Conservation (phyloP, 2,888 invertebrate species). For the Drosophila ezoana region DNA sequence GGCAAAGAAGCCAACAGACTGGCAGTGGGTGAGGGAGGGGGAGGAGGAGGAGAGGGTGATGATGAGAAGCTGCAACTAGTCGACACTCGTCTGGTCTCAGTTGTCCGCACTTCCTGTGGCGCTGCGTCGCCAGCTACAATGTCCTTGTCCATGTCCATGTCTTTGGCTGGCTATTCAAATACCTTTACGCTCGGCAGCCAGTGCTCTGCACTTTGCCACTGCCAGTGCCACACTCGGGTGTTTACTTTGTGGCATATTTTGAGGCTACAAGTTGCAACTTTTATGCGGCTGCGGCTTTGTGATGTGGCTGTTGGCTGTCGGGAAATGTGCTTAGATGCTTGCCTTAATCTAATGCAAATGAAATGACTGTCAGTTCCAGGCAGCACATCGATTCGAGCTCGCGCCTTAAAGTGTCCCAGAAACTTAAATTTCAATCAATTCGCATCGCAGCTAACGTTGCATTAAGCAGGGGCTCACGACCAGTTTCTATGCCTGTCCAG, state of each 20-base stretch:
- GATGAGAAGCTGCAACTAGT: constrained; percentile 37
- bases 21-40: background rate
- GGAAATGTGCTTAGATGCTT: constrained; percentile 45
- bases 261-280: constrained; percentile 79
- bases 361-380: constrained; percentile 32
- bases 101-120: constrained; percentile 40
- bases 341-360: constrained; percentile 69
- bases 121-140: constrained; percentile 44
- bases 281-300: constrained; percentile 38
- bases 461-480: background rate
- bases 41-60: constrained; percentile 1
- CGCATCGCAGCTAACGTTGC: background rate
- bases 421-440: constrained; percentile 59
- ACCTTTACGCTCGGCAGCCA: constrained; percentile 43
- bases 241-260: constrained; percentile 80
- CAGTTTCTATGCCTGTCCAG: constrained; percentile 39
- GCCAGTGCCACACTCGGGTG: constrained; percentile 67
- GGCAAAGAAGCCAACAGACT: background rate
- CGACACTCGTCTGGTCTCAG: constrained; percentile 42
- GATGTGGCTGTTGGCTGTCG: constrained; percentile 30
- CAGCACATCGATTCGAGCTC: constrained; percentile 30
- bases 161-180: constrained; percentile 68
- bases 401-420: constrained; percentile 47
- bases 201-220: constrained; percentile 19
- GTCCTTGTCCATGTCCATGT: constrained; percentile 70